phyloP scores from a whole-genome alignment of 2,797 vertebrate species.

The Poeciliopsis paucimaculata region DNA sequence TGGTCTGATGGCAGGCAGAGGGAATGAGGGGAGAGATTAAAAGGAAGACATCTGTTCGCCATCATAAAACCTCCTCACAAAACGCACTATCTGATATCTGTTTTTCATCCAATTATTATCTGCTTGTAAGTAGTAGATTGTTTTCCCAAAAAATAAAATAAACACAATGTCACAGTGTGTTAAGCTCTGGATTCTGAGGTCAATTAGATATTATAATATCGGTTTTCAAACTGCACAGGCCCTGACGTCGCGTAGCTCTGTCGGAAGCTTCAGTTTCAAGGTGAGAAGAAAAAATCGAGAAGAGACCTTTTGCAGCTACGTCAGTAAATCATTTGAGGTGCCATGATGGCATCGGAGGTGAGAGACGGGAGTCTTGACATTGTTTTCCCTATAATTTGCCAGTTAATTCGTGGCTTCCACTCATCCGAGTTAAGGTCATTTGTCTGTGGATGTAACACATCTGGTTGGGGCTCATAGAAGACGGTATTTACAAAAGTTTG shows the following conservation, averaged over 20 bases:
- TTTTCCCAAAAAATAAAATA: not conserved
- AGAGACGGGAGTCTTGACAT: too few species aligned
- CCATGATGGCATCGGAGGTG: too few species aligned
- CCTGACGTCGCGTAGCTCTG: not conserved
- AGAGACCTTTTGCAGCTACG: not conserved
- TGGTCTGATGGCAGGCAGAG: constrained; percentile 55
- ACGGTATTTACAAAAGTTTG: too few species aligned
- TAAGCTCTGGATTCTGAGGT: not conserved
- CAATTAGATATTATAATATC: not conserved
- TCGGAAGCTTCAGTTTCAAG: not conserved
- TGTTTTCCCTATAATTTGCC: too few species aligned
- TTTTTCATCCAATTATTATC: constrained; percentile 38
- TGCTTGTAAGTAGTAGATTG: constrained; percentile 18
- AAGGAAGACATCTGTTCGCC: constrained; percentile 41
- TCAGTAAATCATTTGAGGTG: too few species aligned
- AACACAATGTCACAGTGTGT: constrained; percentile 13
- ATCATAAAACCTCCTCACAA: constrained; percentile 39
- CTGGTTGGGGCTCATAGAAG: too few species aligned
- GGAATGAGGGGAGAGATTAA: constrained; percentile 35
- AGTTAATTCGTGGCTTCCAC: too few species aligned
- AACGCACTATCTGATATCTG: constrained; percentile 41
- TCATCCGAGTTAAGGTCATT: too few species aligned
- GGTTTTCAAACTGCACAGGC: not conserved
- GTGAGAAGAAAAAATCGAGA: not conserved
- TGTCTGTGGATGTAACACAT: too few species aligned